Conservation (phyloP, 1,140 invertebrate species). For the Brachionus rotundiformis region DNA sequence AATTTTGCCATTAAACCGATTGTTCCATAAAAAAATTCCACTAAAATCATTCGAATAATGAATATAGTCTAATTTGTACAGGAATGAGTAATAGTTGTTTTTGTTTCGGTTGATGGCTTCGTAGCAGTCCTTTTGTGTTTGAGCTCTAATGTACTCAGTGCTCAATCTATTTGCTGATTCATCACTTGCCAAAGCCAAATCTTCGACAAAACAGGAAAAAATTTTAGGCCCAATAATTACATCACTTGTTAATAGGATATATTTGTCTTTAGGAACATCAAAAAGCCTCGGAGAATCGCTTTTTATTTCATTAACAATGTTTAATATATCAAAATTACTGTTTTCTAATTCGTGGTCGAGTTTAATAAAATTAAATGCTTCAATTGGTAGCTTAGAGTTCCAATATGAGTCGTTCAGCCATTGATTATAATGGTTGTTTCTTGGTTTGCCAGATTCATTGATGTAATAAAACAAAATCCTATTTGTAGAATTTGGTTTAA, state of each 20-base stretch:
- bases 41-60: slow-evolving; percentile 40
- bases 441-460: neutral
- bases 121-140: neutral
- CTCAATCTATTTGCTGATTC: neutral
- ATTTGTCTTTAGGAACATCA: slow-evolving; percentile 26
- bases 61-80: slow-evolving; percentile 15
- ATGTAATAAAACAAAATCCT: slow-evolving; percentile 35
- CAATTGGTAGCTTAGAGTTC: slow-evolving; percentile 37
- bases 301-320: slow-evolving; percentile 19
- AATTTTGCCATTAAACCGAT: neutral
- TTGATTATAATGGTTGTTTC: slow-evolving; percentile 40
- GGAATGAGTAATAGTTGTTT: slow-evolving; percentile 28
- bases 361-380: slow-evolving; percentile 21
- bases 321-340: neutral
- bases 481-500: slow-evolving; percentile 15
- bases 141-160: neutral
- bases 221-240: slow-evolving; percentile 40
- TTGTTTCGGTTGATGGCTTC: neutral
- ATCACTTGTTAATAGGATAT: slow-evolving; percentile 26
- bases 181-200: neutral
- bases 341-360: neutral
- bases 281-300: neutral
- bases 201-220: slow-evolving; percentile 21
- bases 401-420: slow-evolving; percentile 36
- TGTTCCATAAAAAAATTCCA: slow-evolving; percentile 45